phyloP scores from a whole-genome alignment of 2,113 vertebrate genomes.

The Saccopteryx leptura region DNA sequence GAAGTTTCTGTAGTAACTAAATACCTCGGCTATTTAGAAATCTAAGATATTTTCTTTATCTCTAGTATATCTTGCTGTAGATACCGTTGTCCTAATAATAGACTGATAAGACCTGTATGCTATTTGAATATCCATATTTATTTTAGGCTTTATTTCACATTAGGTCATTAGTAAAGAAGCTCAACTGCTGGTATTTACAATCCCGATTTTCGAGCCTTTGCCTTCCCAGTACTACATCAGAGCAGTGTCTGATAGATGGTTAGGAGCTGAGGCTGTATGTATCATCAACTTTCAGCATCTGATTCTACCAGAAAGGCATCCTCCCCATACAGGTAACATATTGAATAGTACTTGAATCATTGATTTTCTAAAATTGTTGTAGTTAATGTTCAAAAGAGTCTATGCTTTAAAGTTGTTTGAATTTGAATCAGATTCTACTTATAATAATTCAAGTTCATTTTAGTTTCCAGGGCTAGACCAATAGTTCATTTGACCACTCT shows the following conservation, averaged over 20 bases:
- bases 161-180: constrained; percentile 95
- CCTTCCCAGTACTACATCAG: constrained; percentile 99
- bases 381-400: background rate
- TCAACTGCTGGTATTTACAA: constrained; percentile 97
- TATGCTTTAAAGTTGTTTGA: constrained; percentile 36
- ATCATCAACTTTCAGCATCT: constrained; percentile 99
- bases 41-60: background rate
- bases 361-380: constrained; percentile 35
- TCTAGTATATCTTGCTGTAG: constrained; percentile 30
- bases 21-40: background rate
- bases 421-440: constrained; percentile 29
- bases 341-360: constrained; percentile 24
- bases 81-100: background rate
- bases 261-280: constrained; percentile 97
- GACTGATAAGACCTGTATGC: background rate
- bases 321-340: constrained; percentile 96
- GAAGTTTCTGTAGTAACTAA: constrained; percentile 36
- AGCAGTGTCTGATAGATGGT: constrained; percentile 97
- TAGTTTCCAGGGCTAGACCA: background rate
- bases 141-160: constrained; percentile 70
- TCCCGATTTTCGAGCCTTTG: constrained; percentile 98
- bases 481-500: background rate
- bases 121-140: constrained; percentile 64
- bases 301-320: constrained; percentile 97
- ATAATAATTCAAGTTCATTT: background rate